Conservation (phyloP, 1,140 invertebrate genomes). For the Cyrtorhinus lividipennis region DNA sequence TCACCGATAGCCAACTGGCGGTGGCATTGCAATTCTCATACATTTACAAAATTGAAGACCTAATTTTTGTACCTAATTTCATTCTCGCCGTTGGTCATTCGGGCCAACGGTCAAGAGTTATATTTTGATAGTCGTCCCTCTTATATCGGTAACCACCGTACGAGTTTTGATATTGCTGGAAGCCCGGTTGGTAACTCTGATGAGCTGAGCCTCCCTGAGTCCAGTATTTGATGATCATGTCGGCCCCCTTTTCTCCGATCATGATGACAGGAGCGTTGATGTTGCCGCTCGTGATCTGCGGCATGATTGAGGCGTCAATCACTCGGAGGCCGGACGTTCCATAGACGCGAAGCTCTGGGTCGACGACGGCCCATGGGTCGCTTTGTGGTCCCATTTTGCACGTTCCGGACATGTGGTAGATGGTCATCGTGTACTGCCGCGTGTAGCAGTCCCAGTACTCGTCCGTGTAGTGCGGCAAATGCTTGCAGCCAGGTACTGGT, state of each 20-base stretch:
- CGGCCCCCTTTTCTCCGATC: conserved; percentile 85
- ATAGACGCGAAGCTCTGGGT: conserved; percentile 59
- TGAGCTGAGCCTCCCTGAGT: background rate
- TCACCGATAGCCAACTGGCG: no score
- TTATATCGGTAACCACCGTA: background rate
- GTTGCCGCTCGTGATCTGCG: conserved; percentile 64
- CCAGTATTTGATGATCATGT: conserved; percentile 67
- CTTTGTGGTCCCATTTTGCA: conserved; percentile 62
- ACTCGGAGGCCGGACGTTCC: conserved; percentile 58
- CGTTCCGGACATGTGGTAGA: conserved; percentile 65
- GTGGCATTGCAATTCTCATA: no score
- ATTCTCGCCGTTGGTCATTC: no score
- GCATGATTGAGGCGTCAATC: conserved; percentile 69
- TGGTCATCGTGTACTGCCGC: conserved; percentile 65
- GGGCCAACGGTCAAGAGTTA: no score
- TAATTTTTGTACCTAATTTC: no score
- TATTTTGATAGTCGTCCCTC: background rate
- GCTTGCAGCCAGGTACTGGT: conserved; percentile 61
- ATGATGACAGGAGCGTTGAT: conserved; percentile 78
- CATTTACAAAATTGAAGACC: no score
- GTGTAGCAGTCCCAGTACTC: conserved; percentile 71
- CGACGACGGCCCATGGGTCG: conserved; percentile 68
- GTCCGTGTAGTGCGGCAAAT: conserved; percentile 57
- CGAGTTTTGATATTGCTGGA: background rate
- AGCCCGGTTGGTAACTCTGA: background rate